Evolutionary conservation across 2,888 invertebrate genomes (phyloP), one percentile per base, ranked within the genome.

Genomic region (Campoplex nolae): DNA sequence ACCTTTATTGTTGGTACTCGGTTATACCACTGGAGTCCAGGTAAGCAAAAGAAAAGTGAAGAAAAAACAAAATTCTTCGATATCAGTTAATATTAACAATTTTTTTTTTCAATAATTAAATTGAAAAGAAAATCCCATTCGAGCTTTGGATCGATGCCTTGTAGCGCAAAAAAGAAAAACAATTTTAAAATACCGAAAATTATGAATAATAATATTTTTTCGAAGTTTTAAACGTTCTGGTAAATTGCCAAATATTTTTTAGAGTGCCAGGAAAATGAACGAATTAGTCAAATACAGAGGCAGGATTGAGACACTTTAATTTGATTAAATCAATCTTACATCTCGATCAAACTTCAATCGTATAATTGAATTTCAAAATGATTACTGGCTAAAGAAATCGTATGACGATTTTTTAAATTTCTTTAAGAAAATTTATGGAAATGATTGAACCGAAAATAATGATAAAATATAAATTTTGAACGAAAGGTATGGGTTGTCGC

Each of bases 11-110:
- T 95, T 99, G 28, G 97, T 98, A 67, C 95, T 99, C 84, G 99
- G 98, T n/a, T 98, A 98, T 92, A 96, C 97, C 11, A 96, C 97
- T 90, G 98, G 98, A 79, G 96, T 98, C 82, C 98, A 98, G 95
- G 96, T 96, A 90, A 91, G 88, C 56, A 23, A 13, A 18, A 32
- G n/a, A 13, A 18, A 16, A n/a, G n/a, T 23, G 45, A 45, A 23
- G 3, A 28, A 75, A 28, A 58, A 56, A 56, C 23, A 16, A 9
- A 23, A 6, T 8, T 70, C 48, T 6, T 28, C 11, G 11, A 11
- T 58, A 9, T 28, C n/a, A 7, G 23, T 23, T 23, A 23, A 23
- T 23, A 23, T 23, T 23, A 62, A 28, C 4, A 6, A 16, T 62
- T 28, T 6, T 6, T 6, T 6, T 32, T 16, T 62, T 4, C 13